phyloP scores from a whole-genome alignment of 2,888 invertebrate genomes.

The Pteria penguin region DNA sequence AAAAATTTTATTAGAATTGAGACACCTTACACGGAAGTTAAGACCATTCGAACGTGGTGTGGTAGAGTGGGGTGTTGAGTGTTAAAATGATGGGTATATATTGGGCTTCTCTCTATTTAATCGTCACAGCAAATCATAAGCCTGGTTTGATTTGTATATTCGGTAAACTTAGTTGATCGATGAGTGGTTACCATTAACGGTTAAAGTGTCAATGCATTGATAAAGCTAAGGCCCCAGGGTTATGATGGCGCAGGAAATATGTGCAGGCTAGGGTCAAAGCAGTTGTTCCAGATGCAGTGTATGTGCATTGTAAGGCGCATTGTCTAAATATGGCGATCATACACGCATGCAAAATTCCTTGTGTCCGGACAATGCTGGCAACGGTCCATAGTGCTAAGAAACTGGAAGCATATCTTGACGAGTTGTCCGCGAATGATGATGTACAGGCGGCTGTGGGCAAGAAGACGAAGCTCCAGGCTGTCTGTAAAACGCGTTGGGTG shows the following conservation, averaged over 20 bases:
- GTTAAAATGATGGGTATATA: too few species aligned
- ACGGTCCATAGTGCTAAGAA: conserved; percentile 42
- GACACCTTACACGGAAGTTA: too few species aligned
- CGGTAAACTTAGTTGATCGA: too few species aligned
- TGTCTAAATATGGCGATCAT: conserved; percentile 38
- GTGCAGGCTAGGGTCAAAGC: conserved; percentile 22
- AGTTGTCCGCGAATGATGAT: neutral
- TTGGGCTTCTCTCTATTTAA: too few species aligned
- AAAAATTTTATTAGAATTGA: too few species aligned
- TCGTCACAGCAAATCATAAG: too few species aligned
- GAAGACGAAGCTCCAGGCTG: conserved; percentile 13
- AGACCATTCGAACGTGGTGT: too few species aligned
- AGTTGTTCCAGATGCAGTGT: conserved; percentile 7
- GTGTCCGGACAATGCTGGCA: too few species aligned
- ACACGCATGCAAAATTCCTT: conserved; percentile 33
- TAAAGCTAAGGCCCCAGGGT: conserved; percentile 28
- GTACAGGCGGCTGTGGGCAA: conserved; percentile 11
- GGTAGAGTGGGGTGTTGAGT: too few species aligned
- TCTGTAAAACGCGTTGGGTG: conserved; percentile 41
- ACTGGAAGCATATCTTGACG: conserved; percentile 25
- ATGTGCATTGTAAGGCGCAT: conserved; percentile 19
- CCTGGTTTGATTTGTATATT: too few species aligned
- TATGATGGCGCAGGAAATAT: conserved; percentile 37
- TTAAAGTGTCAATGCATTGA: too few species aligned
- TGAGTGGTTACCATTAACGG: too few species aligned